Percentiles rank a stretch among this genome's conserved stretches.
Conservation (phyloP, 2,113 vertebrate species). For the Catharus minimus region DNA sequence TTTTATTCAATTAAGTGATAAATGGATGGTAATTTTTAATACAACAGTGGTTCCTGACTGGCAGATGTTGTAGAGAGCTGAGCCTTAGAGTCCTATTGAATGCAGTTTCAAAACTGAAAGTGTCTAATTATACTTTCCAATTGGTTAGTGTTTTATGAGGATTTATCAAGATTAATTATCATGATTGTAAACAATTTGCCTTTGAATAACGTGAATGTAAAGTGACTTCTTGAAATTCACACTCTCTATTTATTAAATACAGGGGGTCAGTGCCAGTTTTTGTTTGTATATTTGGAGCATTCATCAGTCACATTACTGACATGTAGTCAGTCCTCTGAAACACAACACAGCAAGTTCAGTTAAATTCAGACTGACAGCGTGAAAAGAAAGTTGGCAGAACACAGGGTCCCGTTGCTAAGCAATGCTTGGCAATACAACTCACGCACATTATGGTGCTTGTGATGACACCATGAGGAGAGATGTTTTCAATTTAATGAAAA, state of each 20-base stretch:
- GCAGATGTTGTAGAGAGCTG: not conserved
- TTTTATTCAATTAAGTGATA: not conserved
- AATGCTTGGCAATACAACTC: slow-evolving; percentile 54
- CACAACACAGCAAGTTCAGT: slow-evolving; percentile 56
- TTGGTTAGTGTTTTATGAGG: slow-evolving; percentile 8
- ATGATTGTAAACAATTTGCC: slow-evolving; percentile 46
- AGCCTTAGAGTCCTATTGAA: not conserved
- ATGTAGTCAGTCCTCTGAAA: slow-evolving; percentile 62
- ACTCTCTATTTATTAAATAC: slow-evolving; percentile 18
- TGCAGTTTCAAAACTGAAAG: slow-evolving; percentile 1
- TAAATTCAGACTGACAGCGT: slow-evolving; percentile 69
- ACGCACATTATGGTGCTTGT: slow-evolving; percentile 7
- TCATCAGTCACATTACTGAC: slow-evolving; percentile 46
- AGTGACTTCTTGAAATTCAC: slow-evolving; percentile 36
- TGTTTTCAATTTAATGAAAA: slow-evolving; percentile 43
- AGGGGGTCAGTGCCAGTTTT: slow-evolving; percentile 16
- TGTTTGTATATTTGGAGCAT: slow-evolving; percentile 32
- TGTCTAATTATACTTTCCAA: slow-evolving; percentile 12
- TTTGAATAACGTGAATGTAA: not conserved
- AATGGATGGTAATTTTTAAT: not conserved
- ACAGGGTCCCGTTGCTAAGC: slow-evolving; percentile 70
- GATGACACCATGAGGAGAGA: slow-evolving; percentile 40
- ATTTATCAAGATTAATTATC: slow-evolving; percentile 41
- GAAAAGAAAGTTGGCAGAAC: slow-evolving; percentile 73
- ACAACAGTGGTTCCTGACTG: not conserved